These are phyloP conservation scores for Campoletis raptor DNA, from an alignment of 2,888 invertebrate species.

Conservation along the genomic window DNA sequence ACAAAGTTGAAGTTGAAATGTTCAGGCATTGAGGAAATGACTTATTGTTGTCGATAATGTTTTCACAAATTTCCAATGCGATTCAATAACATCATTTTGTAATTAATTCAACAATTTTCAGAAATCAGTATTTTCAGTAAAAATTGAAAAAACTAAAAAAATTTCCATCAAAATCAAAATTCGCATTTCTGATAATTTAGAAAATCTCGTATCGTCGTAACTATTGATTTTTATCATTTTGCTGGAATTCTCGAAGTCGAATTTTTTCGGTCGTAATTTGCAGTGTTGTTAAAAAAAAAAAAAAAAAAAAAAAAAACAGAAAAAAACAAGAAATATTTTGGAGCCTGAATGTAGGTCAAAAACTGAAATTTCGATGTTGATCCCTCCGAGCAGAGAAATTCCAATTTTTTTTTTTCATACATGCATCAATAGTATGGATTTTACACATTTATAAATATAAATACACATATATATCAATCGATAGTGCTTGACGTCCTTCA, in stretches of 20 bases:
- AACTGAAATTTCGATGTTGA: not conserved
- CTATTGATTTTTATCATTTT: too few species aligned
- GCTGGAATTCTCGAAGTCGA: too few species aligned
- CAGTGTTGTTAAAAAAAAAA: not conserved
- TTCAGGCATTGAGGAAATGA: not conserved
- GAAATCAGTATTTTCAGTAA: too few species aligned
- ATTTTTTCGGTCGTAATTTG: too few species aligned
- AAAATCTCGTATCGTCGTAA: not conserved
- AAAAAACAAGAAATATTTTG: not conserved
- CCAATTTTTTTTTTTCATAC: not conserved
- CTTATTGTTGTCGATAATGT: not conserved
- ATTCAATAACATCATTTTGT: not conserved
- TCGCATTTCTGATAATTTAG: not conserved
- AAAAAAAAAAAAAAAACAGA: not conserved
- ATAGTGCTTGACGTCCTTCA: slow-evolving; percentile 32
- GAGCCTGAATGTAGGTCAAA: not conserved
- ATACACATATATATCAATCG: slow-evolving; percentile 6
- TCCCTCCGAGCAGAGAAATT: not conserved
- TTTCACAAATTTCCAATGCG: not conserved
- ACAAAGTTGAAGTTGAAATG: not conserved
- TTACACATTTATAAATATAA: not conserved
- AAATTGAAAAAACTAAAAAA: not conserved
- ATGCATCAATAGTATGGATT: not conserved
- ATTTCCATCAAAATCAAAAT: not conserved
- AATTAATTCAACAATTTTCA: too few species aligned